Percentiles rank a stretch among this genome's conserved stretches.
Conservation (phyloP, 2,888 invertebrate genomes). For the Cynaeus angustus region DNA sequence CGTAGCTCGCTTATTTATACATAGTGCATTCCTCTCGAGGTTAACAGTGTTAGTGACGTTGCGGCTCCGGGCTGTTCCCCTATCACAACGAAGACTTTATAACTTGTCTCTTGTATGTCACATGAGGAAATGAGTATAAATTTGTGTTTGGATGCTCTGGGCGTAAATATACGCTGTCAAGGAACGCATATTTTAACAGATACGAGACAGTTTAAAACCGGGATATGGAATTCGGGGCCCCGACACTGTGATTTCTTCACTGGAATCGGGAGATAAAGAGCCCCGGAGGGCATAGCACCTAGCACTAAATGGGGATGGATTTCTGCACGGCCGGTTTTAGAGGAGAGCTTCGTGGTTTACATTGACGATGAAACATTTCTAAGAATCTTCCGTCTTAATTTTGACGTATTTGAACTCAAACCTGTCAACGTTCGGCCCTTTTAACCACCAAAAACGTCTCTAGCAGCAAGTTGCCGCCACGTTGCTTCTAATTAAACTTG, state of each 20-base stretch:
- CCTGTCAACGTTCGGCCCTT: conserved; percentile 3
- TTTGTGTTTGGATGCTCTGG: conserved; percentile 45
- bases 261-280: conserved; percentile 42
- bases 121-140: conserved; percentile 48
- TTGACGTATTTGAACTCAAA: conserved; percentile 1
- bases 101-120: conserved; percentile 50
- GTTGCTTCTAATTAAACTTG: conserved; percentile 49
- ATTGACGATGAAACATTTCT: background rate
- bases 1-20: conserved; percentile 46
- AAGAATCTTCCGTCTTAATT: background rate
- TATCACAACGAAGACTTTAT: conserved; percentile 48
- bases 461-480: conserved; percentile 34
- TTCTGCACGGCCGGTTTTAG: background rate
- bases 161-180: conserved; percentile 44
- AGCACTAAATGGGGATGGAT: conserved; percentile 16
- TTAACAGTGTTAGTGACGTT: conserved; percentile 42
- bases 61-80: conserved; percentile 30
- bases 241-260: conserved; percentile 36
- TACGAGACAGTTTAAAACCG: conserved; percentile 46
- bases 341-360: background rate
- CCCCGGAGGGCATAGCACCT: conserved; percentile 30
- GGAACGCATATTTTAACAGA: conserved; percentile 47
- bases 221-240: conserved; percentile 33
- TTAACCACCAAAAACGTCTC: conserved; percentile 13
- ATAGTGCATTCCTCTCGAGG: conserved; percentile 49